These are phyloP conservation scores for Mirza zaza DNA, from an alignment of 2,113 vertebrate genomes.

Conservation along the genomic window DNA sequence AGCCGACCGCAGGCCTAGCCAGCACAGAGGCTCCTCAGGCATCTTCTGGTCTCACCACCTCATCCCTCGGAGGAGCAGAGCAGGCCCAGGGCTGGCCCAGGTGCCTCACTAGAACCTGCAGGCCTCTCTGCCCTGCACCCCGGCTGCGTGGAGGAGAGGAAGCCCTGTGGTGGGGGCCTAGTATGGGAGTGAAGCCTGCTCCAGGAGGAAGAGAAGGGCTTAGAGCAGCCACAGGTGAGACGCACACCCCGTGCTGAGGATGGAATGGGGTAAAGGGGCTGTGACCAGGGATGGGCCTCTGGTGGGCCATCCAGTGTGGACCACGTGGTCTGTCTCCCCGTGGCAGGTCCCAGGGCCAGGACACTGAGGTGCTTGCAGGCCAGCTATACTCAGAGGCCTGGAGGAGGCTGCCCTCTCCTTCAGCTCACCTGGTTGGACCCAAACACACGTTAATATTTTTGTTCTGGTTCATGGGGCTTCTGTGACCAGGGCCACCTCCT, in stretches of 20 bases:
- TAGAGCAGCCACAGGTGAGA: not conserved
- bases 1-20: not conserved
- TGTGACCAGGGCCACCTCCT: not conserved
- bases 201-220: not conserved
- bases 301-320: not conserved
- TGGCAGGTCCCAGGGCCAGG: too few species aligned
- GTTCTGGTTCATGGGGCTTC: not conserved
- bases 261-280: not conserved
- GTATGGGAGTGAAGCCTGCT: not conserved
- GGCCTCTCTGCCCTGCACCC: not conserved
- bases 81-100: not conserved
- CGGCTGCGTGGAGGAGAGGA: not conserved
- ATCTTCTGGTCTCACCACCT: not conserved
- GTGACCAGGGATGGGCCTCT: not conserved
- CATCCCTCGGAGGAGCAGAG: not conserved
- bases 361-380: not conserved
- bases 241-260: not conserved
- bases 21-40: not conserved
- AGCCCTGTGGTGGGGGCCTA: not conserved
- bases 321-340: not conserved
- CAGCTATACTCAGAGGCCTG: rapidly evolving
- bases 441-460: not conserved
- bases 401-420: not conserved
- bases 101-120: rapidly evolving
- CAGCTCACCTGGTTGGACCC: not conserved